Base-by-base conservation (phyloP, 1,140 invertebrate species). In the Platyscapa corneri region DNA sequence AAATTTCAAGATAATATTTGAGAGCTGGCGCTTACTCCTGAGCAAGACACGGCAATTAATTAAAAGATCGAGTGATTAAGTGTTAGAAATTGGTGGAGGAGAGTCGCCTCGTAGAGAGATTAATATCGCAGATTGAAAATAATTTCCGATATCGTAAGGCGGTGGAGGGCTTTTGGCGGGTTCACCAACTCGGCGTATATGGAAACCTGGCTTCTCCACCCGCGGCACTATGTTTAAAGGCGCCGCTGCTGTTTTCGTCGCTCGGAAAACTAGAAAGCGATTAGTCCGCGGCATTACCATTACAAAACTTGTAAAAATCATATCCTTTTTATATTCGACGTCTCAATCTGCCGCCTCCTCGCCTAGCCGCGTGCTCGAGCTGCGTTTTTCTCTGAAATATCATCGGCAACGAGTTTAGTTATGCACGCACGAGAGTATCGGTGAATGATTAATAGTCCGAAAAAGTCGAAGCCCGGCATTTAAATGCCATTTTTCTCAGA, bases 251-350 rank as follows among this genome's bases (percentile, higher is more conserved):
- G 23, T 60, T 60, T 60, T 60, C 56, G 56, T 5, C 27, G 27
- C 5, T 14, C 23, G 3, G 10, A 27, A 14, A 60, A 60, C 23
- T 14, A 23, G 27, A 6, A 60, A 27, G 32, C 67, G 67, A 70
- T 70, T 70, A 70, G 67, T 70, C 30, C 3, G 0, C 6, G 20
- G 14, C 16, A 70, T 70, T 70, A 70, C 0, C 67, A 70, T 74
- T 20, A 74, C 20, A n/a, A 42, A 42, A 74, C 70, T n/a, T 12
- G 70, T 42, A 74, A 74, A 42, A 74, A 42, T 74, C 70, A n/a
- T 8, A 42, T 18, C 39, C 70, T 42, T 37, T 27, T 42, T 5
- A 2, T 23, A n/a, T n/a, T 32, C 23, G 37, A 74, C 20, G 12
- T 74, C 70, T 74, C 20, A 42, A 74, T 74, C 56, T 27, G 56